A percentile compares a stretch with the other conserved stretches of the same genome.
These are phyloP conservation scores for Sebastes itinus DNA, from an alignment of 2,797 vertebrate genomes.

Conservation along the genomic window DNA sequence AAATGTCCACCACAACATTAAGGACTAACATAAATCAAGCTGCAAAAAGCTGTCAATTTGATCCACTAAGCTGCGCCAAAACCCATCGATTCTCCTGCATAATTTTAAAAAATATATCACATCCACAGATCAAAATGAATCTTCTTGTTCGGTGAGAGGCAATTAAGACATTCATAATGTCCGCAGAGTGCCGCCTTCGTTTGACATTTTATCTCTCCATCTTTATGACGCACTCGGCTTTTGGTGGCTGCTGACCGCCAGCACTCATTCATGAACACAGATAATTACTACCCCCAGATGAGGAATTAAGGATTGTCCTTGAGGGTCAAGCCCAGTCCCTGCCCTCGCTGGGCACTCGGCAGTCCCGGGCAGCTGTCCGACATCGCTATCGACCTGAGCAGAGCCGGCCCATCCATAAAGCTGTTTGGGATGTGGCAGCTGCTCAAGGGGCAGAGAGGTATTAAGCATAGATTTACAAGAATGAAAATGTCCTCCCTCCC, in stretches of 20 bases:
- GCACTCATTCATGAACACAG: constrained; percentile 45
- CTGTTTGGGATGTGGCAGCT: constrained; percentile 76
- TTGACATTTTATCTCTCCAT: neutral
- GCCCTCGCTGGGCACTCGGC: constrained; percentile 37
- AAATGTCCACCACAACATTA: constrained; percentile 36
- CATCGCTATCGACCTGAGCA: constrained; percentile 73
- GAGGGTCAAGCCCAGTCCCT: constrained; percentile 58
- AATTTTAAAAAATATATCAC: constrained; percentile 29
- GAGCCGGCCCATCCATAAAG: constrained; percentile 64
- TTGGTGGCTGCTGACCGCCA: constrained; percentile 8
- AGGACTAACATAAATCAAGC: constrained; percentile 39
- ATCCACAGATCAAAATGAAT: constrained; percentile 21
- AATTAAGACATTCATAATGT: constrained; percentile 43
- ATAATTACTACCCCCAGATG: constrained; percentile 60
- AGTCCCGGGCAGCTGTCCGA: constrained; percentile 68
- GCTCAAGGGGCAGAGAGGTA: constrained; percentile 78
- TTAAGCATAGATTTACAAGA: constrained; percentile 81
- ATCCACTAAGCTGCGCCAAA: neutral
- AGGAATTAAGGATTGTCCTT: constrained; percentile 68
- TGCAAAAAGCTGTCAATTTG: constrained; percentile 19
- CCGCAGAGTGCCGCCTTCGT: constrained; percentile 18
- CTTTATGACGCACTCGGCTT: constrained; percentile 5
- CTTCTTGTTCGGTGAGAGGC: constrained; percentile 4
- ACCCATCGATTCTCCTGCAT: neutral
- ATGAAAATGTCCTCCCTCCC: constrained; percentile 71